Base-by-base conservation (phyloP, 1,140 invertebrate genomes). In the Drosophila oshimai region DNA sequence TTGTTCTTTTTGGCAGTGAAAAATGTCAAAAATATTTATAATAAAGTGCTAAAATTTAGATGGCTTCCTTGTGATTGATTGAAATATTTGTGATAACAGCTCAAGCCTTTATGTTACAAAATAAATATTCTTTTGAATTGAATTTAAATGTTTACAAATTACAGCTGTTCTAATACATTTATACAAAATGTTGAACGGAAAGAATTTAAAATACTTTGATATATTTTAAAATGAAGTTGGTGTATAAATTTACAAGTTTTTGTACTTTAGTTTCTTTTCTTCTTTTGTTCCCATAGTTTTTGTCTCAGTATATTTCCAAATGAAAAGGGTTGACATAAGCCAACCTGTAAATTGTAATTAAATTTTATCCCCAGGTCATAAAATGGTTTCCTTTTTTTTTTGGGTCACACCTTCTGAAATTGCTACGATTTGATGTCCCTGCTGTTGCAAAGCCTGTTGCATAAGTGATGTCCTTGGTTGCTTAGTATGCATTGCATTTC, bases 401-500 rank as follows among this genome's bases (percentile, higher is more conserved):
- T 3, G 36, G 24, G 17, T 6, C n/a, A 22, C 47, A 68, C 37
- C 64, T 68, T 20, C 13, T 17, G 20, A 20, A 53, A 36, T 42
- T 44, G 24, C 17, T 73, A 45, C 47, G 60, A 53, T 51, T 74
- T 67, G 33, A 53, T 68, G 39, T 54, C 18, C 24, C 36, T 55
- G 26, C 28, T 36, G 39, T 41, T 22, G 22, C 49, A n/a, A n/a
- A n/a, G 64, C 39, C 57, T 80, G 81, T 65, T 81, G 75, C 72
- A 81, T 69, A 86, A 64, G 54, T 65, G 70, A 71, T 44, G 44
- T 49, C 51, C 13, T n/a, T 22, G 15, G n/a, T 45, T 76, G 60
- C 18, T 86, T 86, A 77, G 69, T 86, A 86, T 86, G 81, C 81
- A 86, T 86, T 86, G 81, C 81, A 81, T 77, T 87, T 73, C 45